Percentiles rank a stretch among this genome's conserved stretches.
Conservation (phyloP, 2,888 invertebrate species). For the Plagiodera versicolora region DNA sequence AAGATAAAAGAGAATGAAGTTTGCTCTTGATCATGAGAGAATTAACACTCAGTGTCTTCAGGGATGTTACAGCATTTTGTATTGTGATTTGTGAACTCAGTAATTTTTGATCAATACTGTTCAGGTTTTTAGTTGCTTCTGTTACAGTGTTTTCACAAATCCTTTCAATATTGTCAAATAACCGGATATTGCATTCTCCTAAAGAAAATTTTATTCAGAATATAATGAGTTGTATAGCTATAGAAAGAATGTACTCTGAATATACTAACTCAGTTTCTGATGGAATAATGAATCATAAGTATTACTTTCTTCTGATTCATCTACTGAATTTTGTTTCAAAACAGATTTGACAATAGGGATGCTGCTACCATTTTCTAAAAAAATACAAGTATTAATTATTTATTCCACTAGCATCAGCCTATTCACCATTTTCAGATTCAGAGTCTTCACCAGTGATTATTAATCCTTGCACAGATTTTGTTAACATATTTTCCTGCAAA, state of each 20-base stretch:
- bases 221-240: too few relatives aligned
- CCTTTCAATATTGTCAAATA: constrained; percentile 43
- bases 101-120: constrained; percentile 47
- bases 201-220: constrained; percentile 30
- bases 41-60: constrained; percentile 47
- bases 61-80: constrained; percentile 49
- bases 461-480: constrained; percentile 46
- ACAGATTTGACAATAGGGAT: constrained; percentile 47
- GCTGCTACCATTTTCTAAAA: constrained; percentile 42
- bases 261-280: constrained; percentile 45
- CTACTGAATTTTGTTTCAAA: constrained; percentile 26
- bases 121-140: constrained; percentile 46
- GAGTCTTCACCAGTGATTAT: constrained; percentile 52
- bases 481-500: constrained; percentile 30
- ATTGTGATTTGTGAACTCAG: constrained; percentile 50
- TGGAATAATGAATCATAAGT: constrained; percentile 45
- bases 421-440: constrained; percentile 50
- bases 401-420: background rate
- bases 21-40: constrained; percentile 47
- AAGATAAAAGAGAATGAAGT: constrained; percentile 46
- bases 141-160: constrained; percentile 41
- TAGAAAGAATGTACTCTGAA: too few relatives aligned
- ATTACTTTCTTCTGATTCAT: constrained; percentile 22
- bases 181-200: constrained; percentile 49
- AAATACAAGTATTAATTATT: background rate